Evolutionary conservation across 2,797 vertebrate genomes (phyloP).

Genomic region (Onychomys leucogaster): DNA sequence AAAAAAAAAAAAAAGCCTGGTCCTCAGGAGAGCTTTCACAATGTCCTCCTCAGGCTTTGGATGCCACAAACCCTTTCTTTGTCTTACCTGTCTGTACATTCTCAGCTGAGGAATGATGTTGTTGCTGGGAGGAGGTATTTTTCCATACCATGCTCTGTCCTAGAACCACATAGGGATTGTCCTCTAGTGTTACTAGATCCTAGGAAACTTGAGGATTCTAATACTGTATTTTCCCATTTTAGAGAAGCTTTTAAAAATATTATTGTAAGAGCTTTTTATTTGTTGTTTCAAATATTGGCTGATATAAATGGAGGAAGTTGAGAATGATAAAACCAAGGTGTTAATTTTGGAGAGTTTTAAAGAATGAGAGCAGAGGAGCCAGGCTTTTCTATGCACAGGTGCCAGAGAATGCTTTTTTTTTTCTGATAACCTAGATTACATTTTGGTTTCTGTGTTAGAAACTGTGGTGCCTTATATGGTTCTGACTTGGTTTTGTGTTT

Average conservation of each 20-base stretch:
- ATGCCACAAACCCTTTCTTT: not conserved
- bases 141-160: not conserved
- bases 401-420: not conserved
- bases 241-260: not conserved
- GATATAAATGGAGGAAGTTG: slow-evolving; percentile 1
- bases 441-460: slow-evolving; percentile 8
- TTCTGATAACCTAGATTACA: not conserved
- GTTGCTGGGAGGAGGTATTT: slow-evolving; percentile 31
- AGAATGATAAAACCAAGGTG: not conserved
- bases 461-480: not conserved
- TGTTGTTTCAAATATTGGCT: not conserved
- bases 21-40: not conserved
- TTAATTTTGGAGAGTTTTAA: slow-evolving; percentile 29
- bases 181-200: not conserved
- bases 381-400: not conserved
- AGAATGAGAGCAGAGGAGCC: not conserved
- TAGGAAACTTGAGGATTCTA: not conserved
- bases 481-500: slow-evolving; percentile 15
- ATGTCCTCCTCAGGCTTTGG: not conserved
- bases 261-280: slow-evolving; percentile 34
- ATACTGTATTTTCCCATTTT: not conserved
- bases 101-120: not conserved
- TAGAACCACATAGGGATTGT: not conserved
- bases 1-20: not conserved
- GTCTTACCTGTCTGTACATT: not conserved